Percentiles rank a stretch among this genome's conserved stretches.
Evolutionary conservation across 2,797 vertebrate species (phyloP).

Genomic region (Centropyge bicolor): DNA sequence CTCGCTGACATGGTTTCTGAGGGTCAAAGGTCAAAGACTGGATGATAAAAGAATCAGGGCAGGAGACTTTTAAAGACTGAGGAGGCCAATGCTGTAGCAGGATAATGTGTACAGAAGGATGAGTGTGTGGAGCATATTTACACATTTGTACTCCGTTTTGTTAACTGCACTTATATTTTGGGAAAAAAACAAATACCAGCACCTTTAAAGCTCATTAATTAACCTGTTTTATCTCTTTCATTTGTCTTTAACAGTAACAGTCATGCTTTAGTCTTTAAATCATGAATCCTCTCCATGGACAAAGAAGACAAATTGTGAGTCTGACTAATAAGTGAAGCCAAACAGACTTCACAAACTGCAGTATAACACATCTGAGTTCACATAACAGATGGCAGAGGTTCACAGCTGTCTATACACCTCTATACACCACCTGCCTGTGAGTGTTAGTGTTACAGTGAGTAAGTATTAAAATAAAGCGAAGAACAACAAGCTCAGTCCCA

Average conservation of each 20-base stretch:
- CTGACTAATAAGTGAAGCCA: no score
- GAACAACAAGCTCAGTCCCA: no score
- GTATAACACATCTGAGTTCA: no score
- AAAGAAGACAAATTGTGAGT: no score
- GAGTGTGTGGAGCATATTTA: background rate
- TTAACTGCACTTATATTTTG: no score
- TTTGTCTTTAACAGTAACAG: no score
- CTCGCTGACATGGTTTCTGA: conserved; percentile 4
- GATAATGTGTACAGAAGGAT: background rate
- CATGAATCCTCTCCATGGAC: no score
- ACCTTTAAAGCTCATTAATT: no score
- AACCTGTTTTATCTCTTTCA: no score
- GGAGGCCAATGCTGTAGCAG: background rate
- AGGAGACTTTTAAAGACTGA: background rate
- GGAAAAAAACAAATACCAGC: no score
- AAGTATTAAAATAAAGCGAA: no score
- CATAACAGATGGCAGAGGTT: background rate
- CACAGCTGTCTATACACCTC: no score
- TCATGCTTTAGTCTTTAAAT: background rate
- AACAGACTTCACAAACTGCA: background rate
- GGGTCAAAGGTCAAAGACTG: conserved; percentile 35
- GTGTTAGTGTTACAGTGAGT: background rate
- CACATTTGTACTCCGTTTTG: background rate
- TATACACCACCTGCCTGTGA: background rate
- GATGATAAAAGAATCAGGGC: conserved; percentile 11